phyloP scores from a whole-genome alignment of 2,888 invertebrate species.

The Lasioglossum calceatum region DNA sequence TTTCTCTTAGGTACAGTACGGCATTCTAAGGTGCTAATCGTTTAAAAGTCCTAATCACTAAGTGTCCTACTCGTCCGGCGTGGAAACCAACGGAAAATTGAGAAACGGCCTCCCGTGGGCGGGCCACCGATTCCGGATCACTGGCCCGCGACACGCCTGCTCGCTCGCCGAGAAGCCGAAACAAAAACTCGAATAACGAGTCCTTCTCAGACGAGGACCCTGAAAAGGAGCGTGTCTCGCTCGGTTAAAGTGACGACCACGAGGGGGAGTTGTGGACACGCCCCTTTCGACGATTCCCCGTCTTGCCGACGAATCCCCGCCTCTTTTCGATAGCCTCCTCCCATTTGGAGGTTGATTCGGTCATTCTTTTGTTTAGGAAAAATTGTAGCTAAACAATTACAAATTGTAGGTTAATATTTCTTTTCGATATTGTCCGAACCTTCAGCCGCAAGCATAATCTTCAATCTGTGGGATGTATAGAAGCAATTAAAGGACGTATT shows the following conservation, averaged over 20 bases:
- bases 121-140: conserved; percentile 17
- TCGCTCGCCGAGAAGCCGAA: conserved; percentile 50
- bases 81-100: conserved; percentile 31
- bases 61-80: conserved; percentile 59
- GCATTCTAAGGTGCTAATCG: conserved; percentile 72
- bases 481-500: neutral
- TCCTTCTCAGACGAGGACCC: conserved; percentile 57
- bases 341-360: neutral
- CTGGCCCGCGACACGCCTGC: conserved; percentile 31
- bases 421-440: neutral
- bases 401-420: neutral
- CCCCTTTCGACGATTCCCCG: neutral
- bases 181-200: conserved; percentile 55
- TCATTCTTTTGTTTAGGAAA: neutral
- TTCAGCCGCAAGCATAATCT: neutral
- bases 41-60: conserved; percentile 67
- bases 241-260: conserved; percentile 47
- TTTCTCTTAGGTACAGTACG: conserved; percentile 72
- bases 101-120: conserved; percentile 4
- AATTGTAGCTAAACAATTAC: neutral
- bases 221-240: conserved; percentile 56
- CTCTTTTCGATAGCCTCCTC: neutral
- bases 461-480: neutral
- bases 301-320: neutral
- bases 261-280: conserved; percentile 52